A percentile compares a stretch with the other conserved stretches of the same genome.
Evolutionary conservation across 1,140 invertebrate species (phyloP).

Genomic region (Formica exsecta): DNA sequence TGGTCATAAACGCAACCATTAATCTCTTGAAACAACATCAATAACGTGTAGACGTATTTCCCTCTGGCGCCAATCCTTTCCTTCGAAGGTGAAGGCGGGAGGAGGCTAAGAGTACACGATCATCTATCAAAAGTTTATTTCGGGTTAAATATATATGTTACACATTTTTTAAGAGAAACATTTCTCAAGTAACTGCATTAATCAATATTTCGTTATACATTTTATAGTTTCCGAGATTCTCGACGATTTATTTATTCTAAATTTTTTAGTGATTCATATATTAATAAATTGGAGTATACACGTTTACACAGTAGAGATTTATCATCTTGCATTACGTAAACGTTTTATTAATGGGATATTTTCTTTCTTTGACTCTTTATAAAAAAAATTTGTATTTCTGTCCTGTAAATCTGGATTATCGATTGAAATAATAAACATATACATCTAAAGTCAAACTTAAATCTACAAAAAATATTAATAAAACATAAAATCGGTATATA

Average conservation of each 20-base stretch:
- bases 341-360: neutral
- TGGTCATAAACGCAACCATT: neutral
- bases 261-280: neutral
- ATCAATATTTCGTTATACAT: neutral
- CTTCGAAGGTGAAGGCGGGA: neutral
- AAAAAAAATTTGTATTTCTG: neutral
- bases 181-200: neutral
- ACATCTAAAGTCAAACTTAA: neutral
- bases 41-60: conserved; percentile 10
- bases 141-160: neutral
- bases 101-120: conserved; percentile 5
- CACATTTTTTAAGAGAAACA: neutral
- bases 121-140: conserved; percentile 51
- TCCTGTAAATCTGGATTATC: neutral
- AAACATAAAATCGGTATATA: neutral
- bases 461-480: neutral
- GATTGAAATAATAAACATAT: neutral
- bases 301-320: conserved; percentile 9
- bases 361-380: neutral
- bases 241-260: conserved; percentile 3
- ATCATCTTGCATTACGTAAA: conserved; percentile 4
- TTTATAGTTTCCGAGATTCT: conserved; percentile 1
- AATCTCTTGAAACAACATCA: conserved; percentile 19
- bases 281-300: neutral
- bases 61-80: neutral